These are phyloP conservation scores for Meiosimyza decipiens DNA, from an alignment of 2,888 invertebrate species.

Conservation along the genomic window DNA sequence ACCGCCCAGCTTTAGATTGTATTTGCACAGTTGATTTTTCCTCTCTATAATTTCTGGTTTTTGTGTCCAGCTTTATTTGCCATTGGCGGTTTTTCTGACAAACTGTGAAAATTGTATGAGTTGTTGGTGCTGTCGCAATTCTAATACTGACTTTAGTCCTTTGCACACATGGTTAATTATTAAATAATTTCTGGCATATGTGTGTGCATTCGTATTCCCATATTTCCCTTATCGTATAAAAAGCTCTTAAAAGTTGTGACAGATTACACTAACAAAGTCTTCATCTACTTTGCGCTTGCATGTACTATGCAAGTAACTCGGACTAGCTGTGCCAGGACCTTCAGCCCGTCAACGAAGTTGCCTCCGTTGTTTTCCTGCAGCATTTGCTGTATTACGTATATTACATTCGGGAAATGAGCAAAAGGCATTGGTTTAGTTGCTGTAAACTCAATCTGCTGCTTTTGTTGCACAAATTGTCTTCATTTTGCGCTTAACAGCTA, in stretches of 20 bases:
- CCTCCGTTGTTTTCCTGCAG: not conserved
- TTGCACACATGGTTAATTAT: constrained; percentile 63
- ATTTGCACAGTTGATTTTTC: no score
- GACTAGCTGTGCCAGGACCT: not conserved
- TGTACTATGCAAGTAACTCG: not conserved
- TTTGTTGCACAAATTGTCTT: constrained; percentile 17
- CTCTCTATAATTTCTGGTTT: not conserved
- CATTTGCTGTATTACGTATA: no score
- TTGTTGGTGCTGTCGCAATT: constrained; percentile 45
- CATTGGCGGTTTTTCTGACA: not conserved
- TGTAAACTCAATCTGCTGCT: not conserved
- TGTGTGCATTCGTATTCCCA: constrained; percentile 2
- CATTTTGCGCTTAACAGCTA: constrained; percentile 30
- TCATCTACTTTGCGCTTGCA: not conserved
- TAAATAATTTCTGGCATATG: constrained; percentile 59
- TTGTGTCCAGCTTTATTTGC: constrained; percentile 9
- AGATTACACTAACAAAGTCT: not conserved
- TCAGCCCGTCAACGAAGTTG: not conserved
- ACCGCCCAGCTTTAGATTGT: constrained; percentile 10
- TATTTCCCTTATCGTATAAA: not conserved
- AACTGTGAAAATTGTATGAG: not conserved
- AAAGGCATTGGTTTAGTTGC: not conserved
- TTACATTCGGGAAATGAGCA: not conserved
- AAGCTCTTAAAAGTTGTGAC: constrained; percentile 1
- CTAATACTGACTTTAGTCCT: constrained; percentile 55